These are phyloP conservation scores for Pungitius pungitius DNA, from an alignment of 2,113 vertebrate genomes.

Conservation along the genomic window DNA sequence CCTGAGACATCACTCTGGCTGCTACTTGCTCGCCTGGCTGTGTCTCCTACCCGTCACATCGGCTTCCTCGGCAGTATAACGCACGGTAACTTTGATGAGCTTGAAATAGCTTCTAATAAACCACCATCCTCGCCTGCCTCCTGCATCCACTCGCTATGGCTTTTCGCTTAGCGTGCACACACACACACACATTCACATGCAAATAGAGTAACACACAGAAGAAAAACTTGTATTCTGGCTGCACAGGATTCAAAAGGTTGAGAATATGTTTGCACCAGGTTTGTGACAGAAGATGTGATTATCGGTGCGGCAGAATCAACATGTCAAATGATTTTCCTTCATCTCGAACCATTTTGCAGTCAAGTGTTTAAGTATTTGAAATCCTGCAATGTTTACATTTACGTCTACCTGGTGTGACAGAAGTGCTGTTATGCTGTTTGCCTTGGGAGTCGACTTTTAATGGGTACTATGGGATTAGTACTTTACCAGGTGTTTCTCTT, in stretches of 20 bases:
- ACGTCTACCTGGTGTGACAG: background rate
- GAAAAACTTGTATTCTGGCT: constrained; percentile 30
- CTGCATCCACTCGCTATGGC: constrained; percentile 28
- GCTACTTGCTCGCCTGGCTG: constrained; percentile 21
- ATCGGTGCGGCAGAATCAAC: background rate
- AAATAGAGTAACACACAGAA: constrained; percentile 22
- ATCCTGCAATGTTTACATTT: background rate
- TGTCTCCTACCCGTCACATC: constrained; percentile 59
- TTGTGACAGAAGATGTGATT: no score
- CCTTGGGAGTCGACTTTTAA: background rate
- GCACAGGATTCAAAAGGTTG: constrained; percentile 22
- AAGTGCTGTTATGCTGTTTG: background rate
- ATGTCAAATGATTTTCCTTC: background rate
- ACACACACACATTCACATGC: constrained; percentile 13
- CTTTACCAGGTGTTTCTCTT: no score
- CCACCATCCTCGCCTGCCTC: constrained; percentile 32
- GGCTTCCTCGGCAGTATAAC: constrained; percentile 49
- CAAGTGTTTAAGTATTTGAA: background rate
- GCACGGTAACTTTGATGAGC: constrained; percentile 64
- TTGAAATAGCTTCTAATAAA: constrained; percentile 62
- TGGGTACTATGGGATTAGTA: background rate
- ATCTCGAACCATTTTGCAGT: background rate
- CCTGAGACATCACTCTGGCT: constrained; percentile 42
- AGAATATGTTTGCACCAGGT: constrained; percentile 1
- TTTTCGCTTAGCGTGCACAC: no score